Base-by-base conservation (phyloP, 2,888 invertebrate genomes). In the Noctua comes region DNA sequence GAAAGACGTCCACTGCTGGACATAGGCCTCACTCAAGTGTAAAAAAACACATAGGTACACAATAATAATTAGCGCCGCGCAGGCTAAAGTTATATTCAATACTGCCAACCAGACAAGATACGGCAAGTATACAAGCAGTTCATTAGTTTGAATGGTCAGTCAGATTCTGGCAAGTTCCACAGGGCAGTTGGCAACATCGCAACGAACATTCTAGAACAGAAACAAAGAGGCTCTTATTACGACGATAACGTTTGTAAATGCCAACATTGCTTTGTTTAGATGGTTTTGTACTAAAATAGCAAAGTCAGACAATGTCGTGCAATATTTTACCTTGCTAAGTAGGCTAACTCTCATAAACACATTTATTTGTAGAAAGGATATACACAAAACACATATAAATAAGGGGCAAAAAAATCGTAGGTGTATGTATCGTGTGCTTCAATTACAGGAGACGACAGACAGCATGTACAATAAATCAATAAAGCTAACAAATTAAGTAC, bases 101-200 rank as follows among this genome's bases (percentile, higher is more conserved):
- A 64, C 43, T 13, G 51, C 66, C 57, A 74, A 59, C 21, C 36
- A n/a, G 74, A 66, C 66, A 73, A 68, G 69, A 72, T 73, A 57
- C 66, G n/a, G 43, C 68, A 43, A 80, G 73, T 59, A 57, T 54
- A 86, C 84, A 89, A 89, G 89, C 87, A 88, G 88, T 92, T 92
- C 91, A 91, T 92, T 93, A 92, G 88, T 91, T 89, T 90, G 91
- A 93, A 93, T 91, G 93, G 93, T 92, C 93, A 92, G 92, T 87
- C 86, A 84, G 90, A 90, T 90, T 89, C 87, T 92, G 91, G 91
- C 92, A 91, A 93, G 89, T 92, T 88, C 81, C 80, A 76, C 80
- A 83, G 86, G 75, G 84, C 86, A 75, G 73, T 88, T 91, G 91
- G 90, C 91, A 91, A 90, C 89, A 86, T 82, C 77, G 79, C 81